Percentiles rank a stretch among this genome's conserved stretches.
phyloP scores from a whole-genome alignment of 2,113 vertebrate genomes.

The Girardinichthys multiradiatus region DNA sequence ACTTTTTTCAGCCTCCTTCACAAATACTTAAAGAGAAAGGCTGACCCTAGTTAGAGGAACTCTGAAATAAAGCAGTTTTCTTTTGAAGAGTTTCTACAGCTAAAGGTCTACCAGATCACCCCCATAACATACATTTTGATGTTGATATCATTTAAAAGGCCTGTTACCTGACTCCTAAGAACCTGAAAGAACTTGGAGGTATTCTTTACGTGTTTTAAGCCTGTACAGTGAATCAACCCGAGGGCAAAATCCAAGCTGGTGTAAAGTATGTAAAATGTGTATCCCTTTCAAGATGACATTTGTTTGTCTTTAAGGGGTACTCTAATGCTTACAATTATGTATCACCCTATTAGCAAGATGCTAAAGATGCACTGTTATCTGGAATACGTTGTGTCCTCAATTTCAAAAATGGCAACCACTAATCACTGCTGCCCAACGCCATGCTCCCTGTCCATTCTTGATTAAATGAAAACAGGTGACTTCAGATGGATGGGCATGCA shows the following conservation, averaged over 20 bases:
- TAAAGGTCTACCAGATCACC: slow-evolving; percentile 22
- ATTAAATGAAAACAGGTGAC: slow-evolving; percentile 73
- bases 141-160: not conserved
- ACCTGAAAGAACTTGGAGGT: not conserved
- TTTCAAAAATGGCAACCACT: slow-evolving; percentile 4
- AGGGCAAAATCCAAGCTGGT: not conserved
- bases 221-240: not conserved
- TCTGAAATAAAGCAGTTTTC: slow-evolving; percentile 31
- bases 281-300: not conserved
- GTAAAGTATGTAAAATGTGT: not conserved
- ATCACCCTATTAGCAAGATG: not conserved
- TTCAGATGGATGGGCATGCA: slow-evolving; percentile 61
- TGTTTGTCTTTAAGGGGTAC: slow-evolving; percentile 10
- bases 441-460: slow-evolving; percentile 13
- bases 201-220: not conserved
- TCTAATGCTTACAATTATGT: not conserved
- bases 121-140: not conserved
- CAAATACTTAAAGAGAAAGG: slow-evolving; percentile 5
- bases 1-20: slow-evolving; percentile 41
- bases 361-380: not conserved
- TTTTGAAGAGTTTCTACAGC: slow-evolving; percentile 25
- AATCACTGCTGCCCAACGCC: slow-evolving; percentile 7
- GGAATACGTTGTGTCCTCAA: not conserved
- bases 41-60: slow-evolving; percentile 27
- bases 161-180: not conserved